Base-by-base conservation (phyloP, 1,140 invertebrate genomes). In the Centruroides sculpturatus region DNA sequence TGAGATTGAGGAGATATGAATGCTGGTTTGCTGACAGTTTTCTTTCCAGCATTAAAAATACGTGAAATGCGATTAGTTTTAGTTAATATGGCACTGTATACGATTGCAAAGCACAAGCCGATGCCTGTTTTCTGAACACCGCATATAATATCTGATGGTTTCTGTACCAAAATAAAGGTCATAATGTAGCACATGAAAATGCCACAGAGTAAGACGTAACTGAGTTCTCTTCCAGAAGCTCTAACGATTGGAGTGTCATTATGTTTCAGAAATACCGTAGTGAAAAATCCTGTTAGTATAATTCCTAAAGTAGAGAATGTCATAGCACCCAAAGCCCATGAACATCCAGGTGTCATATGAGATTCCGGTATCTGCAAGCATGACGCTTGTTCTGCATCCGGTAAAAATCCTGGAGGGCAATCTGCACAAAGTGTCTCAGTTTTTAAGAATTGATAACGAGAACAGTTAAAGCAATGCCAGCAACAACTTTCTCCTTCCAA, bases 381-480 rank as follows among this genome's bases (percentile, higher is more conserved):
- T 54, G 60, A 10, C 3, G 82, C 81, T 69, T 89, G 85, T 12
- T 81, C 79, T 0, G 74, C 73, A 71, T 90, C 83, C 0, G 92
- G 92, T 12, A 92, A 70, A 0, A 85, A 89, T 8, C 92, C 92
- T 65, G 80, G 60, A 0, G 82, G 82, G 72, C 92, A 97, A 13
- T 81, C 78, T n/a, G 81, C 74, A 71, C 92, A 96, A 59, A 85
- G 82, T 0, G 85, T 90, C 70, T 90, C 87, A 8, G 73, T 89
- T 82, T n/a, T 72, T 70, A 10, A 82, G 81, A 90, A 87, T 83
- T 92, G 86, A 76, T 93, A 92, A 70, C 86, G 84, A 50, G 86
- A 83, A 73, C 92, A 96, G 75, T 91, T 89, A 78, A 91, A 87
- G 75, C 92, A 96, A 67, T 90, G 89, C 91, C 92, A 97, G 73